These are phyloP conservation scores for Prinia subflava DNA, from an alignment of 2,113 vertebrate genomes.

Conservation along the genomic window DNA sequence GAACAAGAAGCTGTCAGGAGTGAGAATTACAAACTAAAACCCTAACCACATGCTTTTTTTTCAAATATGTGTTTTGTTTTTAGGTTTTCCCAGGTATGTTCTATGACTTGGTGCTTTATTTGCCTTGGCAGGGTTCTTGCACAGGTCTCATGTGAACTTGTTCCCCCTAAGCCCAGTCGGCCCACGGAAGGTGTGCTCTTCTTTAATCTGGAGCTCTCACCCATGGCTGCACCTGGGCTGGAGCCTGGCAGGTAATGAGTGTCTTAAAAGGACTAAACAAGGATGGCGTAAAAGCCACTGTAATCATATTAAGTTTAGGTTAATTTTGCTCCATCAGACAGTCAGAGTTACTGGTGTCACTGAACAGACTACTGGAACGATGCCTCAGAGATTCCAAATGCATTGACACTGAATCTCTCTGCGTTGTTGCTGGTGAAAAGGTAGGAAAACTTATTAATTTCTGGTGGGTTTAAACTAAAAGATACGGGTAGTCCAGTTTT, in stretches of 20 bases:
- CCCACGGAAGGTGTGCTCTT: conserved; percentile 94
- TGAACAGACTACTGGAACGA: conserved; percentile 91
- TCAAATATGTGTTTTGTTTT: background rate
- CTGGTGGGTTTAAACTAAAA: background rate
- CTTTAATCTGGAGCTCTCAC: conserved; percentile 93
- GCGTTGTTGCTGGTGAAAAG: conserved; percentile 95
- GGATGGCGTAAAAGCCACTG: background rate
- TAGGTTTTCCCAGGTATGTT: accelerated
- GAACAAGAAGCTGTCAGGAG: background rate
- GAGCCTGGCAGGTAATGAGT: conserved; percentile 86
- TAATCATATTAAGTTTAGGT: background rate
- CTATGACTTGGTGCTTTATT: background rate
- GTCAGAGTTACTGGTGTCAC: conserved; percentile 87
- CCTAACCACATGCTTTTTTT: background rate
- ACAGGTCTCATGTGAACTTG: conserved; percentile 94
- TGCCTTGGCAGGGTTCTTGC: conserved; percentile 84
- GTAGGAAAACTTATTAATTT: conserved; percentile 59
- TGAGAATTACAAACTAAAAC: background rate
- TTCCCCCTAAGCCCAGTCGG: conserved; percentile 87
- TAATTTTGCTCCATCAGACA: conserved; percentile 76
- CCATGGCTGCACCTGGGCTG: conserved; percentile 93
- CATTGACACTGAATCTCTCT: conserved; percentile 95
- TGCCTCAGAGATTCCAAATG: conserved; percentile 95
- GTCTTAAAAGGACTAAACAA: background rate
- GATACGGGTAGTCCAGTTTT: accelerated